A percentile compares a stretch with the other conserved stretches of the same genome.
phyloP scores from a whole-genome alignment of 2,797 vertebrate species.

The Ctenopoma kingsleyae region DNA sequence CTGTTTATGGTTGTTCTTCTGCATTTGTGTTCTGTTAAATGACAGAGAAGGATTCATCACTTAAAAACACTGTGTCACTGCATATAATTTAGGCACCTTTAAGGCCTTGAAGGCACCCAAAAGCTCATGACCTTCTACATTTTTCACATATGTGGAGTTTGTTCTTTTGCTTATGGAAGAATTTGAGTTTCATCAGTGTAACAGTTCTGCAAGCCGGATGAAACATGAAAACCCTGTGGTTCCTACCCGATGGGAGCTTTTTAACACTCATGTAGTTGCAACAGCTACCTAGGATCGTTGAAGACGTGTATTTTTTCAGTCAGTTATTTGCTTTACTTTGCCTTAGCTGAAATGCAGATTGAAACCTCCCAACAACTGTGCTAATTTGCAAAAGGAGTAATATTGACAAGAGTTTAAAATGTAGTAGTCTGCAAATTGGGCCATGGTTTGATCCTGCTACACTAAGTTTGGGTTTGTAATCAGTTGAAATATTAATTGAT shows the following conservation, averaged over 20 bases:
- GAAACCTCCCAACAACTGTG: not conserved
- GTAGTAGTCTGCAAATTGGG: not conserved
- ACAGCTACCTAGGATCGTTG: not conserved
- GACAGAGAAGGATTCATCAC: not conserved
- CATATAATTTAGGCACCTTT: not conserved
- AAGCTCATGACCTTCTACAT: not conserved
- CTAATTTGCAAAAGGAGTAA: too few relatives aligned
- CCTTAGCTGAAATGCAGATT: not conserved
- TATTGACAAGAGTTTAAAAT: not conserved
- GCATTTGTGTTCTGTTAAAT: not conserved
- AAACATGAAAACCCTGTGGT: not conserved
- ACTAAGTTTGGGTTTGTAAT: not conserved
- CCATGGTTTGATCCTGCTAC: not conserved
- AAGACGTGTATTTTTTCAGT: too few relatives aligned
- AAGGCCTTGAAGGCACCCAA: not conserved
- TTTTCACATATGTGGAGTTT: too few relatives aligned
- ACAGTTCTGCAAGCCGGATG: too few relatives aligned
- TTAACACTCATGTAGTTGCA: not conserved
- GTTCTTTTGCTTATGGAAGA: not conserved
- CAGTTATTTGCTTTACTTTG: not conserved
- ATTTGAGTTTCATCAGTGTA: not conserved
- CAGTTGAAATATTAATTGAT: not conserved
- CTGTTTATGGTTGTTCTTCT: too few relatives aligned
- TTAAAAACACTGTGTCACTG: not conserved
- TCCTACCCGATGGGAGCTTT: not conserved